Conservation (phyloP, 2,888 invertebrate species). For the Xylota sylvarum region DNA sequence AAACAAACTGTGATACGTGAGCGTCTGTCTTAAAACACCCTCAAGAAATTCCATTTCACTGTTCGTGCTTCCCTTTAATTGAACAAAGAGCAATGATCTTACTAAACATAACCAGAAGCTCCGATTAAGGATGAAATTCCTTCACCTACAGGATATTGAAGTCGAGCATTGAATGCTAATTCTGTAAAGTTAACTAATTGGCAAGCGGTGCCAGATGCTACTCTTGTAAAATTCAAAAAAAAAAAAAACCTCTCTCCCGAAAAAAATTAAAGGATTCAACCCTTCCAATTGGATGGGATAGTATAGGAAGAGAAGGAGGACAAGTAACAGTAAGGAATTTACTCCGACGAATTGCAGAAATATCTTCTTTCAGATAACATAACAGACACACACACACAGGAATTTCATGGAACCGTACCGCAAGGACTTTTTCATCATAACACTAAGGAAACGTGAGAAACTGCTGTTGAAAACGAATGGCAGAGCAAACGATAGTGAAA, state of each 20-base stretch:
- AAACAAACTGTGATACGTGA: constrained; percentile 46
- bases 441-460: constrained; percentile 63
- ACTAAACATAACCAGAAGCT: constrained; percentile 19
- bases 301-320: neutral
- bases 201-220: constrained; percentile 42
- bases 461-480: constrained; percentile 49
- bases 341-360: constrained; percentile 46
- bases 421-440: constrained; percentile 58
- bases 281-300: constrained; percentile 5
- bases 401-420: constrained; percentile 28
- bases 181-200: constrained; percentile 65
- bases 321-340: constrained; percentile 10
- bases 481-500: constrained; percentile 52
- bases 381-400: constrained; percentile 22
- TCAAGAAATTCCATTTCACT: constrained; percentile 35
- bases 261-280: constrained; percentile 11
- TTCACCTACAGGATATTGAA: constrained; percentile 41
- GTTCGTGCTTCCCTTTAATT: constrained; percentile 29
- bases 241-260: neutral
- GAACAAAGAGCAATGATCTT: constrained; percentile 34
- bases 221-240: neutral
- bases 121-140: constrained; percentile 23
- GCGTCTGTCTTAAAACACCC: constrained; percentile 33
- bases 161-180: constrained; percentile 58
- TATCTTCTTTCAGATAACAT: constrained; percentile 20